Percentiles rank a stretch among this genome's conserved stretches.
Evolutionary conservation across 1,140 invertebrate species (phyloP).

Genomic region (Sipha flava): DNA sequence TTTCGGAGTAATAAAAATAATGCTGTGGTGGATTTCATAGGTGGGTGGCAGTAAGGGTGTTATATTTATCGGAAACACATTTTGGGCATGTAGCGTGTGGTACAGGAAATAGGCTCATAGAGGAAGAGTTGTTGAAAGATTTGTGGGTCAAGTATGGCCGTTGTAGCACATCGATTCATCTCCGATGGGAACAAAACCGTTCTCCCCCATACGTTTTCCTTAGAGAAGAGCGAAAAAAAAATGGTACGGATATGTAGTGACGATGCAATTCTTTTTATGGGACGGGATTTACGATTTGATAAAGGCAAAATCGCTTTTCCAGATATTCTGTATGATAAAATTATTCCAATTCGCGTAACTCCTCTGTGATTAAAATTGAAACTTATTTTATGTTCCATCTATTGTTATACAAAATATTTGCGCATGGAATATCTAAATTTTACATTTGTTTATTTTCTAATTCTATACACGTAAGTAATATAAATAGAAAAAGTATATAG

Average conservation of each 20-base stretch:
- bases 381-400: no score
- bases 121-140: slow-evolving; percentile 8
- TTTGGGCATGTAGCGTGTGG: not conserved
- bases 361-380: no score
- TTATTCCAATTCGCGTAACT: not conserved
- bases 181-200: slow-evolving; percentile 2
- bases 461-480: no score
- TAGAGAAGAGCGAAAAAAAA: not conserved
- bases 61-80: slow-evolving; percentile 23
- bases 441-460: no score
- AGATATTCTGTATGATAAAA: not conserved
- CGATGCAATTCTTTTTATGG: not conserved
- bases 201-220: not conserved
- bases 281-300: not conserved
- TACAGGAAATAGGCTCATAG: not conserved
- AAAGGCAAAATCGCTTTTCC: not conserved
- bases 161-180: slow-evolving; percentile 7
- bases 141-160: slow-evolving; percentile 19
- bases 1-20: slow-evolving; percentile 1
- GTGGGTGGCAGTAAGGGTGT: not conserved
- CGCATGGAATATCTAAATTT: no score
- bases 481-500: no score
- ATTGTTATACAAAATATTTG: no score
- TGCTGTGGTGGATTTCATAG: not conserved
- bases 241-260: not conserved